These are phyloP conservation scores for Laterallus jamaicensis DNA, from an alignment of 2,113 vertebrate species.

Conservation along the genomic window DNA sequence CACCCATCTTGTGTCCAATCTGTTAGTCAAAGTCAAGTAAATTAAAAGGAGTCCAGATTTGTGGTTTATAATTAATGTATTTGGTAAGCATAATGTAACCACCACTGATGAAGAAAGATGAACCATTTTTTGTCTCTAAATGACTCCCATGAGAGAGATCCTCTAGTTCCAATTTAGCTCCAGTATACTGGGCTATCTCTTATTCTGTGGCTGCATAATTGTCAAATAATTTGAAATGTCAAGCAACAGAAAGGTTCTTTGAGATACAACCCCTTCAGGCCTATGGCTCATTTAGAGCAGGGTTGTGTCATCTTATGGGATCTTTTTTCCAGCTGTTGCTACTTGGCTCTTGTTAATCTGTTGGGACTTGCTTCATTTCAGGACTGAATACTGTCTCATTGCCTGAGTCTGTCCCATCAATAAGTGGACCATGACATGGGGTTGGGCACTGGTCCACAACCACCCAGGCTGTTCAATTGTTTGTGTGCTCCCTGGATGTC, in stretches of 20 bases:
- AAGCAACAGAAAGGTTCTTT: background rate
- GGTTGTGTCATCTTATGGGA: background rate
- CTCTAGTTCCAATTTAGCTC: background rate
- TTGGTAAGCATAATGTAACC: background rate
- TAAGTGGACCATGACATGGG: background rate
- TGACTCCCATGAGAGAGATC: background rate
- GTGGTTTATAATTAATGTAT: background rate
- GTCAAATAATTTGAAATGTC: background rate
- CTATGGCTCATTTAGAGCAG: background rate
- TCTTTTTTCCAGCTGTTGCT: background rate
- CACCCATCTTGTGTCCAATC: slow-evolving; percentile 35
- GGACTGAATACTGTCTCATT: background rate
- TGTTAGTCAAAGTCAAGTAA: slow-evolving; percentile 8
- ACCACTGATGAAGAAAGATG: background rate
- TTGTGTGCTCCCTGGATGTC: background rate
- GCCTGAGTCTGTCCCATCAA: background rate
- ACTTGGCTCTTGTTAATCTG: background rate
- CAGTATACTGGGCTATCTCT: background rate
- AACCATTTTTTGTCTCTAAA: background rate
- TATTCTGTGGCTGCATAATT: background rate
- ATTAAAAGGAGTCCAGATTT: background rate
- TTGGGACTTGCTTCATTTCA: background rate
- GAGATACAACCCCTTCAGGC: background rate
- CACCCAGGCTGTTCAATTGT: rapidly evolving
- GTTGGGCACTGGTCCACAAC: background rate